These are phyloP conservation scores for Odontocolon sp. DNA, from an alignment of 2,888 invertebrate species.

Conservation along the genomic window DNA sequence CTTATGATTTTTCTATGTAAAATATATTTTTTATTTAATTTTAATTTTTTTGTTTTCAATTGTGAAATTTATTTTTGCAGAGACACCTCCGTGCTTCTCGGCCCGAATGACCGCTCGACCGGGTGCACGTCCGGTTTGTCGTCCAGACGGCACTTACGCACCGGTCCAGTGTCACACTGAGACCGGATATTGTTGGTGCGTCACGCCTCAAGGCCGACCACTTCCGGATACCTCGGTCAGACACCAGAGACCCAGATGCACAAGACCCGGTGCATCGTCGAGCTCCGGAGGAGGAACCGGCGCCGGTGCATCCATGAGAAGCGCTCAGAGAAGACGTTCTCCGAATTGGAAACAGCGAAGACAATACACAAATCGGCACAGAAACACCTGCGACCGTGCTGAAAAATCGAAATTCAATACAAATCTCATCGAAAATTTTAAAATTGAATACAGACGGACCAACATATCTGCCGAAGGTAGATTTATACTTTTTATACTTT, in stretches of 20 bases:
- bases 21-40: not conserved
- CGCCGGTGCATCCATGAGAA: conserved; percentile 67
- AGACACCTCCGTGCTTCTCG: conserved; percentile 80
- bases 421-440: conserved; percentile 92
- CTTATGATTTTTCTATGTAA: too few species aligned
- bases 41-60: too few species aligned
- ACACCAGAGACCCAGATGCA: conserved; percentile 87
- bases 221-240: conserved; percentile 90
- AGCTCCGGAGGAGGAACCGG: conserved; percentile 2
- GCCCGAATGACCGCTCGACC: conserved; percentile 81
- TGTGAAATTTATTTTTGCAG: too few species aligned
- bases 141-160: conserved; percentile 91
- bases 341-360: conserved; percentile 73
- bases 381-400: conserved; percentile 84
- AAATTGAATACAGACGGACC: conserved; percentile 86
- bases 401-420: conserved; percentile 92
- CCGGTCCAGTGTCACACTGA: conserved; percentile 92
- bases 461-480: conserved; percentile 76
- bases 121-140: conserved; percentile 89
- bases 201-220: conserved; percentile 91
- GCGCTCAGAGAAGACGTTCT: conserved; percentile 70
- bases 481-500: conserved; percentile 18
- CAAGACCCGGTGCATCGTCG: conserved; percentile 68
- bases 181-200: conserved; percentile 94
- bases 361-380: conserved; percentile 73